Percentiles rank a stretch among this genome's conserved stretches.
These are phyloP conservation scores for Pteruthius melanotis DNA, from an alignment of 2,113 vertebrate genomes.

Conservation along the genomic window DNA sequence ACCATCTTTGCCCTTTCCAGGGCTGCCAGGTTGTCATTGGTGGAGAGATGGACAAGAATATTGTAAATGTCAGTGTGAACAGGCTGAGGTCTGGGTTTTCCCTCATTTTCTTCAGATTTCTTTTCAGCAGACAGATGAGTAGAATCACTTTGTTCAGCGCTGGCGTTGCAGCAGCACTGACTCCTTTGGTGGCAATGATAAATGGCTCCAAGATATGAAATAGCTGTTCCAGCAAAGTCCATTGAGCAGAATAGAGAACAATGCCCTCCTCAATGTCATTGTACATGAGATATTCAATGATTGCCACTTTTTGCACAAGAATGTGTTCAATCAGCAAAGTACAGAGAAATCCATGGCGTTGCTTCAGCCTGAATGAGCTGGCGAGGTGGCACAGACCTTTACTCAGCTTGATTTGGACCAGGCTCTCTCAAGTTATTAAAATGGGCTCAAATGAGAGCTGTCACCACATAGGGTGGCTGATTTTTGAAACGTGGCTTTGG, in stretches of 20 bases:
- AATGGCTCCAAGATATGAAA: constrained; percentile 74
- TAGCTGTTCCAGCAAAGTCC: constrained; percentile 76
- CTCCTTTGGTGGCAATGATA: constrained; percentile 74
- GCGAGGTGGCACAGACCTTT: constrained; percentile 49
- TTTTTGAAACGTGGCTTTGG: neutral
- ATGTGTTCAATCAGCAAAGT: constrained; percentile 67
- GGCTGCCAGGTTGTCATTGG: constrained; percentile 56
- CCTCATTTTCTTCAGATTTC: constrained; percentile 73
- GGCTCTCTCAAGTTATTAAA: constrained; percentile 44
- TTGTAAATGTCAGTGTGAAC: constrained; percentile 62
- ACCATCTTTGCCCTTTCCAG: constrained; percentile 57
- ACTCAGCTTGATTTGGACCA: constrained; percentile 59
- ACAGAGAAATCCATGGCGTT: constrained; percentile 50
- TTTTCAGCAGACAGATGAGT: constrained; percentile 69
- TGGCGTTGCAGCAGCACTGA: constrained; percentile 56
- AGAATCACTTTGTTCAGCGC: constrained; percentile 67
- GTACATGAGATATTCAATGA: constrained; percentile 67
- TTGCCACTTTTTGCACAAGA: constrained; percentile 73
- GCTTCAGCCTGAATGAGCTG: constrained; percentile 53
- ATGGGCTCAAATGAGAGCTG: constrained; percentile 34
- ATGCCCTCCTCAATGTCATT: constrained; percentile 76
- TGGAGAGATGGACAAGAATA: constrained; percentile 58
- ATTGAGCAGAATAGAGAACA: constrained; percentile 77
- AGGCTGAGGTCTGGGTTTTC: constrained; percentile 67
- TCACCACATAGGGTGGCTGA: constrained; percentile 7